Evolutionary conservation across 2,888 invertebrate genomes (phyloP), one percentile per base, ranked within the genome.

Genomic region (Hypsopygia costalis): DNA sequence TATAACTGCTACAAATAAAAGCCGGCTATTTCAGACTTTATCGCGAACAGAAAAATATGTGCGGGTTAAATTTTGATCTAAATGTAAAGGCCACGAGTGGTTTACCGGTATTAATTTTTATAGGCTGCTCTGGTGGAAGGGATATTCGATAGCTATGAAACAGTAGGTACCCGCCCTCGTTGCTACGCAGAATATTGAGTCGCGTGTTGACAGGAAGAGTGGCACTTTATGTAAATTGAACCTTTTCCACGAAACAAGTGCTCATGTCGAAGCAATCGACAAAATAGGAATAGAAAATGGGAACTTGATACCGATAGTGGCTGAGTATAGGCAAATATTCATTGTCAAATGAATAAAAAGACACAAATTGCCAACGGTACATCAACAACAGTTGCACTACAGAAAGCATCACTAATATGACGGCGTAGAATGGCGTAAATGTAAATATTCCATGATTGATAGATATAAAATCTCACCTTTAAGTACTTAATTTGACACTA

Each of bases 1-100:
- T 47, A 51, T 50, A 51, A 46, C 39, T 32, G 40, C 33, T 35
- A 46, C 43, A 47, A 51, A 46, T 51, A 45, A 43, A 47, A 41
- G 33, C 33, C 25, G 40, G 31, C 36, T 41, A 46, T 43, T 47
- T 43, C 16, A 21, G 37, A 27, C 36, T 47, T 47, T 46, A 47
- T 46, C 46, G 38, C 40, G 11, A 28, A 39, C 41, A 12, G 39
- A 41, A 46, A 47, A 46, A 47, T 49, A 46, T 40, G 35, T 36
- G 34, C 39, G 46, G 36, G 30, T 46, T 39, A 44, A 46, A 51
- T 44, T 39, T 45, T 43, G 41, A 41, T 36, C 41, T 38, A 34
- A 45, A 45, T 30, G 39, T 36, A 34, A 27, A 38, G 6, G 41
- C 42, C 40, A 37, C 12, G 38, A 34, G 31, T 30, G 16, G 29